phyloP scores from a whole-genome alignment of 1,140 invertebrate genomes.

The Pseudomyrmex dendroicus region DNA sequence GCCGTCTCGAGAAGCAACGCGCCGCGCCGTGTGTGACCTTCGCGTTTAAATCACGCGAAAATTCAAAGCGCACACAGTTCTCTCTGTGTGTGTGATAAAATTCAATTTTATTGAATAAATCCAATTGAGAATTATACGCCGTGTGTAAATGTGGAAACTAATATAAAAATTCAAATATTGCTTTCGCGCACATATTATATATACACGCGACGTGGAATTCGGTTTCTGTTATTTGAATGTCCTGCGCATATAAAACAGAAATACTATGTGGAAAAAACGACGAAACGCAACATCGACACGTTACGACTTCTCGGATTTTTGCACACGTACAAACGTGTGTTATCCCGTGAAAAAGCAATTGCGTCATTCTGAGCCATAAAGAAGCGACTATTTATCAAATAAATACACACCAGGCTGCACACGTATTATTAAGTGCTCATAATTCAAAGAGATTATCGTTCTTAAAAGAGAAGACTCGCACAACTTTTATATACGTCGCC shows the following conservation, averaged over 20 bases:
- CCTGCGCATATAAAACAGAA: background rate
- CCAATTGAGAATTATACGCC: constrained; percentile 40
- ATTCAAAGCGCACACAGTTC: constrained; percentile 11
- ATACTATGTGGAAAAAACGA: background rate
- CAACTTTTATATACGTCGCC: background rate
- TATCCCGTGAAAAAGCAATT: background rate
- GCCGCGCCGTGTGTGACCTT: constrained; percentile 18
- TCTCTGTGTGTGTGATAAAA: constrained; percentile 24
- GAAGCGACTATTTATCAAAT: background rate
- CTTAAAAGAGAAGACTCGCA: background rate
- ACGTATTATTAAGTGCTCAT: background rate
- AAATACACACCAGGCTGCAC: background rate
- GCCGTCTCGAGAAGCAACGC: constrained; percentile 30
- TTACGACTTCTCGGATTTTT: background rate
- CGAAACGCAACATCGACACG: background rate
- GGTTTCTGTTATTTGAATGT: constrained; percentile 27
- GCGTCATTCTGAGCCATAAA: background rate
- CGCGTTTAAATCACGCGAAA: constrained; percentile 16
- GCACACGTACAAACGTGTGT: background rate
- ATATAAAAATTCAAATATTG: constrained; percentile 20
- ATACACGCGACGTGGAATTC: background rate
- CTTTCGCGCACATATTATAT: background rate
- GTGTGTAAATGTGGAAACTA: constrained; percentile 6
- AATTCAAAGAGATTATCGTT: constrained; percentile 10
- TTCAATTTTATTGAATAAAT: constrained; percentile 57